Evolutionary conservation across 2,888 invertebrate genomes (phyloP).

Genomic region (Atrina japonica): DNA sequence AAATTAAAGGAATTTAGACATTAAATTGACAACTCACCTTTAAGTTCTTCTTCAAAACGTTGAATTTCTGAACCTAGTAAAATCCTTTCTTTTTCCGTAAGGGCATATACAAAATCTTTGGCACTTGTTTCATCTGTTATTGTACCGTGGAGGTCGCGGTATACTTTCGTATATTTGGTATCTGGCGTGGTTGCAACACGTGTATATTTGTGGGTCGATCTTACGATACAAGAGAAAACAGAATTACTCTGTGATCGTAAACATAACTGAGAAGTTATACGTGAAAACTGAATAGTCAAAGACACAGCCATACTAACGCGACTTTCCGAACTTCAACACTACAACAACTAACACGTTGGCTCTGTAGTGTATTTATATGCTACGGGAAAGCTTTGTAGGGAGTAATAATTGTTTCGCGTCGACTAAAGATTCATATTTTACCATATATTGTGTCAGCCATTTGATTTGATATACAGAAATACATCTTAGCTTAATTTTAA

Average conservation of each 20-base stretch:
- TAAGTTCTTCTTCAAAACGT: too few relatives aligned
- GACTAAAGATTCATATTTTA: not conserved
- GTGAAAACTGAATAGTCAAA: not conserved
- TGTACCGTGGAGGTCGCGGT: conserved; percentile 57
- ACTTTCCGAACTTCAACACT: too few relatives aligned
- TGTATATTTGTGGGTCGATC: conserved; percentile 48
- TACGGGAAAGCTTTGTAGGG: not conserved
- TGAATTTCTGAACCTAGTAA: too few relatives aligned
- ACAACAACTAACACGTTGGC: too few relatives aligned
- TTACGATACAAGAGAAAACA: conserved; percentile 24
- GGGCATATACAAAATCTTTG: conserved; percentile 70
- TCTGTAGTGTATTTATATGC: too few relatives aligned
- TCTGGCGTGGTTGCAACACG: conserved; percentile 44
- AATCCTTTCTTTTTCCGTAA: conserved; percentile 61
- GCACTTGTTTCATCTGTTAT: conserved; percentile 56
- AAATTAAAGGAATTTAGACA: too few relatives aligned
- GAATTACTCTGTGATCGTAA: conserved; percentile 10
- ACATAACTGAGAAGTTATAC: conserved; percentile 3
- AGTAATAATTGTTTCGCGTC: not conserved
- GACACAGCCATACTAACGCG: not conserved
- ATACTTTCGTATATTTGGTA: conserved; percentile 46
- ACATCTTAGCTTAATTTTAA: not conserved
- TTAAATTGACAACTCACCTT: too few relatives aligned
- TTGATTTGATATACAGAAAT: not conserved
- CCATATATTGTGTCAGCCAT: too few relatives aligned